Conservation (phyloP, 2,888 invertebrate genomes). For the Eurytoma californica region DNA sequence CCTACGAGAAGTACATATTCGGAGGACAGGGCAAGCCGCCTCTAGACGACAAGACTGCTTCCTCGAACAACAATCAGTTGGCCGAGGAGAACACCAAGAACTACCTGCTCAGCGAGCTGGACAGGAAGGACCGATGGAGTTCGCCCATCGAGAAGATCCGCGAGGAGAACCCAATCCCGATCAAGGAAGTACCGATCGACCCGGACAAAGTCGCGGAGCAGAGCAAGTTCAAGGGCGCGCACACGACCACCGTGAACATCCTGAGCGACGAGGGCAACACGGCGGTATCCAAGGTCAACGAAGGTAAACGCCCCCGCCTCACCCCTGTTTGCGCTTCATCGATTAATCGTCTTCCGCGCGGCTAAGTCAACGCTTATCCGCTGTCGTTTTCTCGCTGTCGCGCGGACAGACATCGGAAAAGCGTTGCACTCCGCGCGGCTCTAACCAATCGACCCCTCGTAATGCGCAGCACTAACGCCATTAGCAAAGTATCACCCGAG, state of each 20-base stretch:
- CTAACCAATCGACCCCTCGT: no score
- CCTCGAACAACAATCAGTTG: conserved; percentile 16
- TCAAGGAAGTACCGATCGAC: conserved; percentile 12
- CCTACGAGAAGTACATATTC: conserved; percentile 75
- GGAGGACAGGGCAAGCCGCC: conserved; percentile 58
- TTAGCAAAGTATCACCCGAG: no score
- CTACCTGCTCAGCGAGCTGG: conserved; percentile 3
- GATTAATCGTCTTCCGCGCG: no score
- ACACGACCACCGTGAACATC: conserved; percentile 67
- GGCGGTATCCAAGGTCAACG: conserved; percentile 53
- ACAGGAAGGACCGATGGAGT: conserved; percentile 2
- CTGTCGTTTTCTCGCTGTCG: no score
- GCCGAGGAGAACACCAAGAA: conserved; percentile 16
- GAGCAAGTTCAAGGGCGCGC: conserved; percentile 53
- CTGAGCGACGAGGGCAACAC: conserved; percentile 54
- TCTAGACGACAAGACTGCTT: conserved; percentile 8
- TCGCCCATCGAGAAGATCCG: not conserved
- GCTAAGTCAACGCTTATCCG: no score
- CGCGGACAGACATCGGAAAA: no score
- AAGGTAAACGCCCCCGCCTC: conserved; percentile 51
- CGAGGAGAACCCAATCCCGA: not conserved
- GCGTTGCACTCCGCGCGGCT: no score
- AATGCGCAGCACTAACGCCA: no score
- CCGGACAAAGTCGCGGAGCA: not conserved
- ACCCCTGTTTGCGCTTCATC: no score